Evolutionary conservation across 2,888 invertebrate genomes (phyloP).

Genomic region (Himalopsyche tibetana): DNA sequence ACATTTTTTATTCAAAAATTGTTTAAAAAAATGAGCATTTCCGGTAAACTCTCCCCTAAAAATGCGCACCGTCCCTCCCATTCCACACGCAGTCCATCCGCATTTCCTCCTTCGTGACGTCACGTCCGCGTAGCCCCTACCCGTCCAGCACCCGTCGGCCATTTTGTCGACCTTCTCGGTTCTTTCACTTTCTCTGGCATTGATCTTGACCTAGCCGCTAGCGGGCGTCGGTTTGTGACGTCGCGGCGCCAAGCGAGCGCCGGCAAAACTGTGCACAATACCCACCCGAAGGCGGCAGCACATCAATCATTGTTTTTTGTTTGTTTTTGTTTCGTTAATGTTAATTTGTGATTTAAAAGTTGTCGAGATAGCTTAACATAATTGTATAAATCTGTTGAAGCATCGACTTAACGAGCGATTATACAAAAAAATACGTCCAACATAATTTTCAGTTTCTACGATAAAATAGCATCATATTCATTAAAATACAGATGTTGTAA

Average conservation of each 20-base stretch:
- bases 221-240: slow-evolving; percentile 37
- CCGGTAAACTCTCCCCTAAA: slow-evolving; percentile 3
- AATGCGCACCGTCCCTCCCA: slow-evolving; percentile 22
- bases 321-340: background rate
- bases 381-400: too few relatives aligned
- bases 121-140: slow-evolving; percentile 24
- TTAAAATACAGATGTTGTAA: too few relatives aligned
- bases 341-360: background rate
- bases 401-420: too few relatives aligned
- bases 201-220: slow-evolving; percentile 39
- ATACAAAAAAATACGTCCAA: too few relatives aligned
- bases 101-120: slow-evolving; percentile 29
- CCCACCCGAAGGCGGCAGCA: background rate
- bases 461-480: too few relatives aligned
- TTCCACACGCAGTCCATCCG: background rate
- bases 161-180: slow-evolving; percentile 40
- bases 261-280: background rate
- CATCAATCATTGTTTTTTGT: slow-evolving; percentile 26
- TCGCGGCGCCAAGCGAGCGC: slow-evolving; percentile 31
- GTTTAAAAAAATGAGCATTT: too few relatives aligned
- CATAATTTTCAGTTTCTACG: too few relatives aligned
- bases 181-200: slow-evolving; percentile 43
- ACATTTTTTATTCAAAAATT: too few relatives aligned
- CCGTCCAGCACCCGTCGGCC: background rate
- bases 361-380: background rate